These are phyloP conservation scores for Narcine bancroftii DNA, from an alignment of 2,113 vertebrate species.

Conservation along the genomic window DNA sequence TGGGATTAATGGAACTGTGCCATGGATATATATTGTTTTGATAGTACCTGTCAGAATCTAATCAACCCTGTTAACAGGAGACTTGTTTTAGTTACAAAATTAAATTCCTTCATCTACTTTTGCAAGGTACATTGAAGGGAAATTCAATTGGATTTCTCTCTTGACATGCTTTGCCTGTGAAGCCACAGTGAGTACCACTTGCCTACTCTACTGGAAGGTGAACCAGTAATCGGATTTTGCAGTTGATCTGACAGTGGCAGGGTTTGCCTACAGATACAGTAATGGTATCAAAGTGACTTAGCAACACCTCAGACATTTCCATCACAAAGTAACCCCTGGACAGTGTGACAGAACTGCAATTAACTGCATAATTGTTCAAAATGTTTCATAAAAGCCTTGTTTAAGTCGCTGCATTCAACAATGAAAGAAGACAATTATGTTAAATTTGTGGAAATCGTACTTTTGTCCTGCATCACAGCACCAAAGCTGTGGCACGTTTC, in stretches of 20 bases:
- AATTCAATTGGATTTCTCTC: background rate
- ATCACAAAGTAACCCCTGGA: slow-evolving; percentile 12
- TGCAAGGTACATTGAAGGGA: background rate
- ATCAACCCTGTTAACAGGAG: background rate
- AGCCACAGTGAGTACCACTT: background rate
- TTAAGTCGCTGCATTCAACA: background rate
- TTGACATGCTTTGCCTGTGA: background rate
- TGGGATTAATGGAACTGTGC: background rate
- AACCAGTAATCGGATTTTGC: background rate
- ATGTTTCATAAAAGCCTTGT: background rate
- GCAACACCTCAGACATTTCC: slow-evolving; percentile 8
- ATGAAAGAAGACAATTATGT: background rate
- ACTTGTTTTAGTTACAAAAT: background rate
- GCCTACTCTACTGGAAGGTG: background rate
- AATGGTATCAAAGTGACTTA: background rate
- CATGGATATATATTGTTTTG: background rate
- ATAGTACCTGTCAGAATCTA: background rate
- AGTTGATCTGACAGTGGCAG: background rate
- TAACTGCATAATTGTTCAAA: slow-evolving; percentile 5
- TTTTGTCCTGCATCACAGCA: background rate
- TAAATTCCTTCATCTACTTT: background rate
- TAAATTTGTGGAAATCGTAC: background rate
- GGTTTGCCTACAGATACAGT: background rate
- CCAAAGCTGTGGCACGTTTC: no score
- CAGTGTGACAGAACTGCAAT: background rate